These are phyloP conservation scores for Agriopis leucophaearia DNA, from an alignment of 2,888 invertebrate species.

Conservation along the genomic window DNA sequence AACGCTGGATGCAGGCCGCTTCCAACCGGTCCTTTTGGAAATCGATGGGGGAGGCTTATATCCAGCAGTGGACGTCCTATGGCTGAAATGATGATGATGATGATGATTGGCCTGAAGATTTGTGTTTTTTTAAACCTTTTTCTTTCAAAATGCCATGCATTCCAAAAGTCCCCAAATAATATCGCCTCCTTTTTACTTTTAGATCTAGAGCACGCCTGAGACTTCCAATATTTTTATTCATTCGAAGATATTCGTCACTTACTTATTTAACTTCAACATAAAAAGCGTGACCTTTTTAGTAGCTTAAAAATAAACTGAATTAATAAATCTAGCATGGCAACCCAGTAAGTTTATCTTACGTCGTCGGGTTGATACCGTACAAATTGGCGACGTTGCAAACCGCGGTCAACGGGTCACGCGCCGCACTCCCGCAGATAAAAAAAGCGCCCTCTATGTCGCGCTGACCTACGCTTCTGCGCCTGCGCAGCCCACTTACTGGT, in stretches of 20 bases:
- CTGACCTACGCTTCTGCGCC: constrained; percentile 7
- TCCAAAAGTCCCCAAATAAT: no score
- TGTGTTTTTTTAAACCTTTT: background rate
- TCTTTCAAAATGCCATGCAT: background rate
- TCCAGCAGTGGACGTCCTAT: no score
- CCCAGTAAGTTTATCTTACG: constrained; percentile 51
- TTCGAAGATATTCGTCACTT: no score
- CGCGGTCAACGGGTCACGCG: constrained; percentile 67
- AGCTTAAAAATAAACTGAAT: background rate
- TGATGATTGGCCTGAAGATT: no score
- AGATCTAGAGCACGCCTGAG: background rate
- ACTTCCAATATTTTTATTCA: no score
- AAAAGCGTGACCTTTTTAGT: background rate
- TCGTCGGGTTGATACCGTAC: constrained; percentile 60
- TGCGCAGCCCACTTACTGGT: constrained; percentile 33
- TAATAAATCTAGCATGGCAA: constrained; percentile 12
- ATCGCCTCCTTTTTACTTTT: background rate
- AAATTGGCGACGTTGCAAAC: constrained; percentile 69
- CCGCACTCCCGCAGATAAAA: constrained; percentile 60
- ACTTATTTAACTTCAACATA: background rate
- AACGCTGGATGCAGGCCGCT: no score
- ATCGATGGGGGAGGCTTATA: no score
- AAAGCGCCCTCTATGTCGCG: constrained; percentile 54
- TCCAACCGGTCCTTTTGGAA: no score
- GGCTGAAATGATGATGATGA: no score